Evolutionary conservation across 2,888 invertebrate genomes (phyloP).

Genomic region (Amphimallon solstitiale): DNA sequence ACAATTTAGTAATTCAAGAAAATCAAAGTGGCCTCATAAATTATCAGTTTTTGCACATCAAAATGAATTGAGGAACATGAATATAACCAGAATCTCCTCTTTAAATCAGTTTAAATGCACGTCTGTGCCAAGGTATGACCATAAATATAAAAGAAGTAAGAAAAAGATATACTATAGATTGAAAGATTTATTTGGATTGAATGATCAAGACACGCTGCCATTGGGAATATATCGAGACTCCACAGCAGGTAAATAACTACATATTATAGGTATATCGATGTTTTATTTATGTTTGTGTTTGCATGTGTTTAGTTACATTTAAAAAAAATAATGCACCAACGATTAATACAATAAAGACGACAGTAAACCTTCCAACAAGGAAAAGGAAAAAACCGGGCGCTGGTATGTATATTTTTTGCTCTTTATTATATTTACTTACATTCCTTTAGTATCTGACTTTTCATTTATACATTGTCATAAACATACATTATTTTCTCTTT

Average conservation of each 20-base stretch:
- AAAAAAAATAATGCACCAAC: slow-evolving; percentile 70
- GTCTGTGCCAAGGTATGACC: slow-evolving; percentile 47
- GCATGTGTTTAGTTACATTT: slow-evolving; percentile 75
- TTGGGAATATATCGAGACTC: slow-evolving; percentile 63
- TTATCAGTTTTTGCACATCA: slow-evolving; percentile 90
- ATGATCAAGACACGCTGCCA: slow-evolving; percentile 60
- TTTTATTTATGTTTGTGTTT: slow-evolving; percentile 51
- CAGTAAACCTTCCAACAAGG: slow-evolving; percentile 62
- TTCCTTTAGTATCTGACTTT: no score
- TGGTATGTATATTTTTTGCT: slow-evolving; percentile 63
- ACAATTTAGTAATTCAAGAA: slow-evolving; percentile 55
- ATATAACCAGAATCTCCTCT: slow-evolving; percentile 62
- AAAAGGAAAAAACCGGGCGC: slow-evolving; percentile 81
- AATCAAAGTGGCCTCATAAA: slow-evolving; percentile 84
- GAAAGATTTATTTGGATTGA: slow-evolving; percentile 57
- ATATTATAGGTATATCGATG: neutral
- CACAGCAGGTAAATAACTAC: slow-evolving; percentile 62
- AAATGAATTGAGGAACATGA: slow-evolving; percentile 76
- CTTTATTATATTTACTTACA: no score
- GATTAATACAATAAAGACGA: slow-evolving; percentile 29
- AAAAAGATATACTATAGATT: slow-evolving; percentile 59
- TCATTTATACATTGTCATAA: no score
- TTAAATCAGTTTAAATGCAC: slow-evolving; percentile 53
- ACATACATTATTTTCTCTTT: no score
- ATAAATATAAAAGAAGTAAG: slow-evolving; percentile 56